These are phyloP conservation scores for Nothobranchius kuhntae DNA, from an alignment of 2,113 vertebrate species.

Conservation along the genomic window DNA sequence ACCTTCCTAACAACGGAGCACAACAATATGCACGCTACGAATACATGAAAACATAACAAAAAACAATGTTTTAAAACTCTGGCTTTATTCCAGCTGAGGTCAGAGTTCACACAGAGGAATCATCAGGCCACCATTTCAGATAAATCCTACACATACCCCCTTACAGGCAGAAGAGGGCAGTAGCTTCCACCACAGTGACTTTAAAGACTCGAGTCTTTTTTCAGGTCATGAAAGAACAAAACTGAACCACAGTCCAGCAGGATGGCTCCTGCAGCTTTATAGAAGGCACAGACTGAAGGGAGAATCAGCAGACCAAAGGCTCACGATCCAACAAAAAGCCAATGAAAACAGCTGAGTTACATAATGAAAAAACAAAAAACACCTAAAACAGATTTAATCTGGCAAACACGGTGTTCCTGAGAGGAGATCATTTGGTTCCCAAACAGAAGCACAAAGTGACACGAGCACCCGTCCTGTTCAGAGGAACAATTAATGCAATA, in stretches of 20 bases:
- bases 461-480: background rate
- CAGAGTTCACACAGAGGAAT: constrained; percentile 4
- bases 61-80: constrained; percentile 14
- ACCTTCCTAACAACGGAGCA: too few species aligned
- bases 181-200: constrained; percentile 9
- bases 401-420: constrained; percentile 45
- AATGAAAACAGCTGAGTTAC: constrained; percentile 4
- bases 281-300: constrained; percentile 46
- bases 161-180: constrained; percentile 59
- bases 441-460: constrained; percentile 24
- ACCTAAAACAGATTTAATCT: constrained; percentile 12
- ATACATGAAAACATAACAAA: too few species aligned
- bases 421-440: constrained; percentile 55
- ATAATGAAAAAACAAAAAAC: background rate
- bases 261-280: constrained; percentile 16
- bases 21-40: too few species aligned
- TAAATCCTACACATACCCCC: constrained; percentile 3
- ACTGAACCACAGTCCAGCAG: constrained; percentile 7
- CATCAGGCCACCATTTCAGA: constrained; percentile 9
- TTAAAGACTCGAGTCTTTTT: background rate
- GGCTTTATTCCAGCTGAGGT: constrained; percentile 44
- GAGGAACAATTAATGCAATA: constrained; percentile 1
- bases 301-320: background rate
- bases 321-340: constrained; percentile 7
- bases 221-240: background rate